phyloP scores from a whole-genome alignment of 2,113 vertebrate species.

The Sceloporus tristichus region DNA sequence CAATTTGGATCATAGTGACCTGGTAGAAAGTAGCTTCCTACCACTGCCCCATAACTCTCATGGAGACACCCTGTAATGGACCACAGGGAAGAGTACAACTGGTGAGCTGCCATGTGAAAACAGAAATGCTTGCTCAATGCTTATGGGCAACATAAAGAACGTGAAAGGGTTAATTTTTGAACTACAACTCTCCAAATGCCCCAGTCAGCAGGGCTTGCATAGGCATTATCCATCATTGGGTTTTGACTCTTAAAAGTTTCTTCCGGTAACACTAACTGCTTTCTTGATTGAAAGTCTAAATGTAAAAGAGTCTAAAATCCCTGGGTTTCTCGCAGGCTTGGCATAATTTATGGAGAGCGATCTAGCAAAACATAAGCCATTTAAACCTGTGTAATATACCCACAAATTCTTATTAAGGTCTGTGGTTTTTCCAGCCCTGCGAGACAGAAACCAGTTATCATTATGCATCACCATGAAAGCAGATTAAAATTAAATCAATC shows the following conservation, averaged over 20 bases:
- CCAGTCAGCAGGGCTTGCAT: too few species aligned
- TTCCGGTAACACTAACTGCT: conserved; percentile 58
- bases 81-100: too few species aligned
- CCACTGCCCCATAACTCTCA: too few species aligned
- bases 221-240: too few species aligned
- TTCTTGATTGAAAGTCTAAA: conserved; percentile 69
- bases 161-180: too few species aligned
- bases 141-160: too few species aligned
- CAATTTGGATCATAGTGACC: too few species aligned
- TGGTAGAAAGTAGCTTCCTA: too few species aligned
- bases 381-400: conserved; percentile 78
- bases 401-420: conserved; percentile 75
- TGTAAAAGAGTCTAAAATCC: conserved; percentile 67
- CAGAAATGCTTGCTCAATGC: too few species aligned
- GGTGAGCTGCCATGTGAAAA: too few species aligned
- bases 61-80: too few species aligned
- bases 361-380: conserved; percentile 73
- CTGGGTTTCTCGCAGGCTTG: conserved; percentile 55
- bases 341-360: conserved; percentile 74
- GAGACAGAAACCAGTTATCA: conserved; percentile 76
- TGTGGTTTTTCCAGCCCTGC: conserved; percentile 69
- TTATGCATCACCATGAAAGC: conserved; percentile 77
- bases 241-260: conserved; percentile 1
- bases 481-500: conserved; percentile 84
- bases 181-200: too few species aligned